phyloP scores from a whole-genome alignment of 2,888 invertebrate species.

The Tetheella fluctuosa region DNA sequence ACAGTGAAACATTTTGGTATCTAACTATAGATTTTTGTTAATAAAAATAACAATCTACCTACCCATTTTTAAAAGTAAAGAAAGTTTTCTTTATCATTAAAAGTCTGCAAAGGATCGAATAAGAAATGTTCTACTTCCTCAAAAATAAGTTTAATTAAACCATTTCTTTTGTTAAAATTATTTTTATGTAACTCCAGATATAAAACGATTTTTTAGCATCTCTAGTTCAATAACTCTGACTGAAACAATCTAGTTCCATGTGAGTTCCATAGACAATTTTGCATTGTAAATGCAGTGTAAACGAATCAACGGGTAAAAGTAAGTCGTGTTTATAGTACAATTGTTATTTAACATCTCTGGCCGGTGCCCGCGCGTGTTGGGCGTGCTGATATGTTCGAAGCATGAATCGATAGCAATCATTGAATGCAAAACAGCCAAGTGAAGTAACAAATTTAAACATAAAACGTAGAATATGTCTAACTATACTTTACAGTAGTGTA shows the following conservation, averaged over 20 bases:
- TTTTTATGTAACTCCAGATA: too few species aligned
- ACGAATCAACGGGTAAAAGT: neutral
- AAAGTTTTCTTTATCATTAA: too few species aligned
- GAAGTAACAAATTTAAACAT: neutral
- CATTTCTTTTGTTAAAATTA: too few species aligned
- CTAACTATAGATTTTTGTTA: too few species aligned
- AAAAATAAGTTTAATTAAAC: too few species aligned
- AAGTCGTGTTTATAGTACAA: conserved; percentile 9
- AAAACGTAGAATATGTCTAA: neutral
- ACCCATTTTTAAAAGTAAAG: too few species aligned
- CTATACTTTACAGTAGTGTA: neutral
- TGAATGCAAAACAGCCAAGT: conserved; percentile 49
- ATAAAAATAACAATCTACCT: too few species aligned
- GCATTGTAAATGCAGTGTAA: conserved; percentile 5
- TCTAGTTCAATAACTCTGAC: neutral
- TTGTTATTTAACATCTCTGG: conserved; percentile 6
- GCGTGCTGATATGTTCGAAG: conserved; percentile 34
- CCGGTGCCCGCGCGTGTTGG: conserved; percentile 13
- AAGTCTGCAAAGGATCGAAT: too few species aligned
- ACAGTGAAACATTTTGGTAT: too few species aligned
- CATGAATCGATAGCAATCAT: conserved; percentile 50
- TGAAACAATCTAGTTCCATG: neutral
- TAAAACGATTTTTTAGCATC: too few species aligned
- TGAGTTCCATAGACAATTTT: neutral
- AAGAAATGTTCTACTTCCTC: too few species aligned